A percentile compares a stretch with the other conserved stretches of the same genome.
phyloP scores from a whole-genome alignment of 2,113 vertebrate genomes.

The Ptychochromis oligacanthus region DNA sequence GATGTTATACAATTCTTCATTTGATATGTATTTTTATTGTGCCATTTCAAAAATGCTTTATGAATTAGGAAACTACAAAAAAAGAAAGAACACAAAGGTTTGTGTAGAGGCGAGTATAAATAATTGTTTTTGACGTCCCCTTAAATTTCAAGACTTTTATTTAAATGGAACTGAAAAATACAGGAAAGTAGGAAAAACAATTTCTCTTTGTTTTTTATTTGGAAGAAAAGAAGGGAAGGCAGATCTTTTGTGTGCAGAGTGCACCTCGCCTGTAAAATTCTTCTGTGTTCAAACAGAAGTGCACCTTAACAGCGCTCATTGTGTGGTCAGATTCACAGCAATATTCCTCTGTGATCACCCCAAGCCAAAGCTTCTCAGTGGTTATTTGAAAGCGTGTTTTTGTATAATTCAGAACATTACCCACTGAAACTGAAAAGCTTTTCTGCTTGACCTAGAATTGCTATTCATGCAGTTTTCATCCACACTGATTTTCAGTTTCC shows the following conservation, averaged over 20 bases:
- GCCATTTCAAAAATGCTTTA: not conserved
- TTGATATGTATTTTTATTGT: not conserved
- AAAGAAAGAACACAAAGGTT: too few relatives aligned
- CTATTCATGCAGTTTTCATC: slow-evolving; percentile 38
- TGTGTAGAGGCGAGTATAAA: not conserved
- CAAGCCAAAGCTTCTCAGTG: not conserved
- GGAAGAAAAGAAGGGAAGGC: not conserved
- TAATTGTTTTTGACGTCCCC: not conserved
- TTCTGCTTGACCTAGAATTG: slow-evolving; percentile 43
- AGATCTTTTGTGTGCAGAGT: not conserved
- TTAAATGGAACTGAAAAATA: not conserved
- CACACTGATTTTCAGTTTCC: slow-evolving; percentile 26
- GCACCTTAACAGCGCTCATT: not conserved
- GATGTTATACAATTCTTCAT: too few relatives aligned
- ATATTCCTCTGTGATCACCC: slow-evolving; percentile 7
- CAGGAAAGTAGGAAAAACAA: not conserved
- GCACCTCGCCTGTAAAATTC: not conserved
- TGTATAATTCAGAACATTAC: slow-evolving; percentile 33
- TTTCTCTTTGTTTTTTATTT: not conserved
- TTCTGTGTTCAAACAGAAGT: not conserved
- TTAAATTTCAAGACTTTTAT: not conserved
- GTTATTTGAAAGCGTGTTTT: slow-evolving; percentile 32
- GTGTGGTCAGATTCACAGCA: not conserved
- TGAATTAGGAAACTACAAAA: not conserved
- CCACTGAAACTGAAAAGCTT: slow-evolving; percentile 25